Conservation (phyloP, 2,888 invertebrate species). For the Agapostemon virescens region DNA sequence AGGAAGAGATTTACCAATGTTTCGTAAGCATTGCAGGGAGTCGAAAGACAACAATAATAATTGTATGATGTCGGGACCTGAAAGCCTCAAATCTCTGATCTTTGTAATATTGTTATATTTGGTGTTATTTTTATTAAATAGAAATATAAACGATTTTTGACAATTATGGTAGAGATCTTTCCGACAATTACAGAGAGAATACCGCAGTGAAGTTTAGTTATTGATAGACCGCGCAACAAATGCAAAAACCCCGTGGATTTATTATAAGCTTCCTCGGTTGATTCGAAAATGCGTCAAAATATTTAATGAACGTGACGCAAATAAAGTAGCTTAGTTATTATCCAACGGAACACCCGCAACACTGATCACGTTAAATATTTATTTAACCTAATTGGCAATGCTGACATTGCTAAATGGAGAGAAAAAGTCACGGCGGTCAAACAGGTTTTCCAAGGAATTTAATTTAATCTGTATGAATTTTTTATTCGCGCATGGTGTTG, state of each 20-base stretch:
- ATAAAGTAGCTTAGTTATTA: background rate
- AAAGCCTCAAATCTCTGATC: too few species aligned
- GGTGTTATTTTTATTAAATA: too few species aligned
- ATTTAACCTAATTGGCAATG: background rate
- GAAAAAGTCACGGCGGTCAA: background rate
- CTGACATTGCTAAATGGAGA: background rate
- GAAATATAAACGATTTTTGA: too few species aligned
- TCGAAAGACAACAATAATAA: too few species aligned
- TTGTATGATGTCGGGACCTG: too few species aligned
- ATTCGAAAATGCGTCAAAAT: background rate
- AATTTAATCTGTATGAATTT: background rate
- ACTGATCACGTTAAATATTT: background rate
- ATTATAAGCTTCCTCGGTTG: background rate
- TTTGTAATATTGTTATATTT: too few species aligned
- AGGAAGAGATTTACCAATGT: too few species aligned
- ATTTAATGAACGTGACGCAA: background rate
- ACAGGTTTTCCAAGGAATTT: slow-evolving; percentile 6
- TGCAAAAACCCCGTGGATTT: background rate
- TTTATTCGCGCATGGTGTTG: background rate
- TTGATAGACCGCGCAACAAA: background rate
- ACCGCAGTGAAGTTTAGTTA: background rate
- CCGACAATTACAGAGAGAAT: too few species aligned
- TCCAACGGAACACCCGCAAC: background rate
- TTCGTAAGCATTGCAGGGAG: too few species aligned
- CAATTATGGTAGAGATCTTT: too few species aligned